phyloP scores from a whole-genome alignment of 2,888 invertebrate genomes.

The Patella caerulea region DNA sequence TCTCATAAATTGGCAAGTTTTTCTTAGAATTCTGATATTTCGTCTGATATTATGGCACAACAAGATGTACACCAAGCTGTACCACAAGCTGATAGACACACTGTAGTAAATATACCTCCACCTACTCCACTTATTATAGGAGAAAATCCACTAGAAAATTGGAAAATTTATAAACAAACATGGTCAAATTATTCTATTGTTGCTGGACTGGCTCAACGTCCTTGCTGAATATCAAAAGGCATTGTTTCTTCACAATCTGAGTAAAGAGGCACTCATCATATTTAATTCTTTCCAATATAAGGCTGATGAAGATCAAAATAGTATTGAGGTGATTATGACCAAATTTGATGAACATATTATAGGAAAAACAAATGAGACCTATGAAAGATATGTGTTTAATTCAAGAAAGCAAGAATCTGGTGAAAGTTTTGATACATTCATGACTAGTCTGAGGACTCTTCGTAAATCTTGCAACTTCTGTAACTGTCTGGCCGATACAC shows the following conservation, averaged over 20 bases:
- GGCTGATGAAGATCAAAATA: constrained; percentile 11
- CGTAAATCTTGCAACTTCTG: constrained; percentile 36
- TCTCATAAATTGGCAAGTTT: no score
- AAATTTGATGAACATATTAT: constrained; percentile 20
- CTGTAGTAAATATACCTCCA: not conserved
- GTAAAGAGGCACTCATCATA: not conserved
- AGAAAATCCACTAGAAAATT: constrained; percentile 1
- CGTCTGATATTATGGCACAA: no score
- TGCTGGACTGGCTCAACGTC: no score
- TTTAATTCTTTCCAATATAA: no score
- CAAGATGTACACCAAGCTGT: no score
- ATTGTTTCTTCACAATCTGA: not conserved
- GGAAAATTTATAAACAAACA: constrained; percentile 6
- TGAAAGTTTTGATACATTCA: constrained; percentile 27
- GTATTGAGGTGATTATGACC: not conserved
- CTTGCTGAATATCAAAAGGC: not conserved
- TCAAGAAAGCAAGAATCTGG: constrained; percentile 26
- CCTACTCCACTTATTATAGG: constrained; percentile 1
- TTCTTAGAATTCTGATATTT: no score
- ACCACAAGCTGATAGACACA: no score
- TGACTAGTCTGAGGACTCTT: constrained; percentile 25
- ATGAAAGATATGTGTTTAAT: constrained; percentile 39
- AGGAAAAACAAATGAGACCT: constrained; percentile 31
- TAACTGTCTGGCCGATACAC: constrained; percentile 26
- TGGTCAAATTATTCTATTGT: no score